Conservation (phyloP, 2,888 invertebrate species). For the Spialia ferax region DNA sequence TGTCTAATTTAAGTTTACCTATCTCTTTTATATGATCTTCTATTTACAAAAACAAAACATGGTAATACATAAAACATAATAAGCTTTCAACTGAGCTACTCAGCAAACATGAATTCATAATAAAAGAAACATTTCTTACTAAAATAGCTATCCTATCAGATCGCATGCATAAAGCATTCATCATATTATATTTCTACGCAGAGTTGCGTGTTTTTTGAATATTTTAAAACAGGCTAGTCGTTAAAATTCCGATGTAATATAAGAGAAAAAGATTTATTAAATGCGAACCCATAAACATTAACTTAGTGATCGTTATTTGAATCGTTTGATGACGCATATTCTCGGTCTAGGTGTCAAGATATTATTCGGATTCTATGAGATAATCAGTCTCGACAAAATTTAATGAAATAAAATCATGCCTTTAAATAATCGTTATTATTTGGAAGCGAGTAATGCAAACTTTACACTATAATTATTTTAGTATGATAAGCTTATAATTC, state of each 20-base stretch:
- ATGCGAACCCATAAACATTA: slow-evolving; percentile 5
- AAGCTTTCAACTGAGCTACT: neutral
- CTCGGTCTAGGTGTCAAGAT: too few species aligned
- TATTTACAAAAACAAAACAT: neutral
- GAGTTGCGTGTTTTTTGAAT: slow-evolving; percentile 30
- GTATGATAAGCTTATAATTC: too few species aligned
- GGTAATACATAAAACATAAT: slow-evolving; percentile 2
- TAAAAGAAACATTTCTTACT: slow-evolving; percentile 24
- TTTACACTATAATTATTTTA: too few species aligned
- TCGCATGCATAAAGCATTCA: slow-evolving; percentile 24
- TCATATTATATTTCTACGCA: slow-evolving; percentile 28
- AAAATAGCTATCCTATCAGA: slow-evolving; percentile 34
- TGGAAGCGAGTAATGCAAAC: too few species aligned
- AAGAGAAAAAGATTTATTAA: slow-evolving; percentile 15
- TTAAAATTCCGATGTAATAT: slow-evolving; percentile 20
- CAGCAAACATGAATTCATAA: slow-evolving; percentile 26
- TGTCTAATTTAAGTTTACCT: neutral
- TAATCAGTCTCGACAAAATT: too few species aligned
- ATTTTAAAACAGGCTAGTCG: slow-evolving; percentile 22
- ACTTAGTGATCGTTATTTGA: neutral
- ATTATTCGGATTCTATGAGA: too few species aligned
- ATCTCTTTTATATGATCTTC: neutral
- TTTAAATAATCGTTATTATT: too few species aligned
- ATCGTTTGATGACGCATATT: too few species aligned
- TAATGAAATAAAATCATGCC: too few species aligned